Conservation (phyloP, 1,140 invertebrate genomes). For the Hormaphis cornu region DNA sequence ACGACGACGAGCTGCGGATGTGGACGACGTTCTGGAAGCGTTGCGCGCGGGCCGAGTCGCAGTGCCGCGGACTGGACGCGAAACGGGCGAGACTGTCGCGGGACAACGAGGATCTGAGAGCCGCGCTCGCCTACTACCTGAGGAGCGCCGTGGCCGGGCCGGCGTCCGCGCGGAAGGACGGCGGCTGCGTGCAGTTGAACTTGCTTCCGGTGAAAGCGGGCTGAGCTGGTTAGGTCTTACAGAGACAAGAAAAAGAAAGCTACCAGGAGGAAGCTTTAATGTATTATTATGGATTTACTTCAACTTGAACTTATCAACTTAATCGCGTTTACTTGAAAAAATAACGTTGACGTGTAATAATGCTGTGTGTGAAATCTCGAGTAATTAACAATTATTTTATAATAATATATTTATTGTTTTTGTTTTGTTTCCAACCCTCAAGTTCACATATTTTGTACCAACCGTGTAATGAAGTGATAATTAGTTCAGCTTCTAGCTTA, state of each 20-base stretch:
- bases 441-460: no score
- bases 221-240: neutral
- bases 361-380: no score
- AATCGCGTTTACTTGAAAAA: no score
- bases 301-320: no score
- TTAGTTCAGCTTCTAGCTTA: no score
- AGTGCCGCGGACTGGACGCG: neutral
- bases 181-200: neutral
- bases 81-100: neutral
- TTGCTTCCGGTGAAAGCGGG: constrained; percentile 5
- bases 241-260: neutral
- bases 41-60: neutral
- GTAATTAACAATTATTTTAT: no score
- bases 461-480: no score
- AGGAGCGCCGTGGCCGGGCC: neutral
- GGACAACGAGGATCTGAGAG: constrained; percentile 13
- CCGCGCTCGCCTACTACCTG: neutral
- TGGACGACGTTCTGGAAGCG: constrained; percentile 14
- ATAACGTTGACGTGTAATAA: no score
- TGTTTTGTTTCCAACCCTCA: no score
- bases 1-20: neutral
- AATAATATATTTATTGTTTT: no score
- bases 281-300: no score
- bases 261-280: no score
- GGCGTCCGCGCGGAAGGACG: constrained; percentile 3